Base-by-base conservation (phyloP, 2,113 vertebrate species). In the Rhea americana region DNA sequence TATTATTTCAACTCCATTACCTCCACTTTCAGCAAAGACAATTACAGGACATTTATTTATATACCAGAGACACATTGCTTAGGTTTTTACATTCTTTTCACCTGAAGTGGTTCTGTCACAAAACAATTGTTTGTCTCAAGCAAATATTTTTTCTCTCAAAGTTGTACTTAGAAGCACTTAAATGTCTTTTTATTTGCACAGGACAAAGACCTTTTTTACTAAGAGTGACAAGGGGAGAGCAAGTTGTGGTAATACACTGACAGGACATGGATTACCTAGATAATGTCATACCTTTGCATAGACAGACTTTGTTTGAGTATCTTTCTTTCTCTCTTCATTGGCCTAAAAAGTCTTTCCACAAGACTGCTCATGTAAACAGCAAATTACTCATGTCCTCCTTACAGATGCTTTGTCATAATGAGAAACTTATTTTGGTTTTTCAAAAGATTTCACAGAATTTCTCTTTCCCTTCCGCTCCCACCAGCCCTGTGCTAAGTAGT, bases 1-100 rank as follows among this genome's bases (percentile, higher is more conserved):
- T 72, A 83, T 96, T 96, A 91, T 96, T 95, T 94, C 89, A 82
- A 91, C 79, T 83, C 67, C 87, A 96, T 94, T 96, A 95, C 68
- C 94, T 94, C 87, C 76, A 75, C 89, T 94, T 93, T 72, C 83
- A 92, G 79, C 76, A 86, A 67, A 93, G 91, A 81, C 91, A 96
- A 88, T 94, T 93, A 89, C 65, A 93, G 82, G 65, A 37, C 82
- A 93, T 94, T 94, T 96, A 88, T 92, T 95, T 96, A 78, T 93
- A 85, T 70, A 75, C 68, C 68, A 87, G 87, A 93, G 93, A 94
- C 96, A 93, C 79, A 77, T 56, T 91, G 75, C 89, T 95, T 79
- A 65, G 79, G 65, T 82, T 94, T 90, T 93, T 90, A 88, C 93
- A 93, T 94, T 95, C 94, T 94, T 95, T 91, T 87, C 80, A 73